Evolutionary conservation across 2,888 invertebrate genomes (phyloP), one percentile per base, ranked within the genome.

Genomic region (Miltochrista miniata): DNA sequence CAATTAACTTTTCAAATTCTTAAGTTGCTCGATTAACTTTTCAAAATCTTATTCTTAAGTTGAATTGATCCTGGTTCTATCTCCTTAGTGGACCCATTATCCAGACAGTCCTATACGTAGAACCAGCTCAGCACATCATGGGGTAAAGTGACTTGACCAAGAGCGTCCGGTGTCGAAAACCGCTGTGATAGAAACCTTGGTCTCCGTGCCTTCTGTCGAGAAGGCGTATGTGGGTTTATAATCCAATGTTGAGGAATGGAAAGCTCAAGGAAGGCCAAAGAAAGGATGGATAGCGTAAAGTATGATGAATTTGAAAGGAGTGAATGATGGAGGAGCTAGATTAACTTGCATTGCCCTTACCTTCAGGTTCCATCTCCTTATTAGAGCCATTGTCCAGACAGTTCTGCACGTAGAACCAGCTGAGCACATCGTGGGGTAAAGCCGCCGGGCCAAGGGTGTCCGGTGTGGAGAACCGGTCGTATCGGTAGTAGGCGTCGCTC

Each of bases 401-500:
- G 73, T 76, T 81, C 69, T 83, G 83, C 56, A 81, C 67, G 61
- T 86, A 87, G 76, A 76, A 87, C 79, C 83, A 83, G 62, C 73
- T 70, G 55, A 88, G 77, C 51, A 80, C 70, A 10, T 77, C 60
- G 55, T 71, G 72, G 0, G 70, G 70, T 43, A 69, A 60, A 4
- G 71, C 71, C 48, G 66, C 36, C 12, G 57, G 68, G 2, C 64
- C 74, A n/a, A 61, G 41, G 18, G 60, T 54, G 56, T 74, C 71
- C 1, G 79, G 78, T 1, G 70, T 59, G 4, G 84, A 70, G 79
- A 89, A 89, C 31, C 82, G 69, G 42, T 82, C 83, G 77, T 90
- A 89, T 42, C 68, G 56, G 73, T 83, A 85, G 68, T 77, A 61
- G 29, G 48, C 40, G 40, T 34, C 39, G 30, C 78, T 72, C 31